Conservation (phyloP, 2,797 vertebrate species). For the Molossus alvarezi region DNA sequence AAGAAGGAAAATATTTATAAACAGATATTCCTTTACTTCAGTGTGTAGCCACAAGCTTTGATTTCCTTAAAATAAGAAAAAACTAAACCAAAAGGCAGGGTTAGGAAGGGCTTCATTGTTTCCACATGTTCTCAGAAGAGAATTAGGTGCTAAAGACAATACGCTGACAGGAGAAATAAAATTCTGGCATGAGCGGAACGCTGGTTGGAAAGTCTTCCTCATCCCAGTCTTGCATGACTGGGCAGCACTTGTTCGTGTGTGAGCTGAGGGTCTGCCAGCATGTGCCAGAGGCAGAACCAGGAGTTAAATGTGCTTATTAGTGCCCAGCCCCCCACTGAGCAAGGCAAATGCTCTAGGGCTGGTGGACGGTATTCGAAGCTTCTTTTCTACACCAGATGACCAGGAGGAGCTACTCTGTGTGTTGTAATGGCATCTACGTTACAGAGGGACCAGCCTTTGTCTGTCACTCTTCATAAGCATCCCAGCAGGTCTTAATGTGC, state of each 20-base stretch:
- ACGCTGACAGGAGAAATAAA: not conserved
- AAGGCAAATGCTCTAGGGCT: accelerated
- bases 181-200: not conserved
- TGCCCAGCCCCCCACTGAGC: not conserved
- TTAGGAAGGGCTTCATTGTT: not conserved
- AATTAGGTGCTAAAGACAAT: not conserved
- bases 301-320: not conserved
- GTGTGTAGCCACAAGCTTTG: not conserved
- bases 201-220: not conserved
- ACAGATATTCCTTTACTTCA: not conserved
- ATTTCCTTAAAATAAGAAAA: constrained; percentile 52
- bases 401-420: not conserved
- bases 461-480: not conserved
- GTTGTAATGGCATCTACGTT: not conserved
- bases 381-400: not conserved
- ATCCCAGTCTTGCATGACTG: not conserved
- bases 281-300: not conserved
- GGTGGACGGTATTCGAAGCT: not conserved
- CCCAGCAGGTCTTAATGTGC: not conserved
- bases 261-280: constrained; percentile 48
- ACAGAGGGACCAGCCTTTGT: not conserved
- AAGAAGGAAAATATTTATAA: not conserved
- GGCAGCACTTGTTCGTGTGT: constrained; percentile 48
- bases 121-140: not conserved
- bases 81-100: not conserved